Base-by-base conservation (phyloP, 2,113 vertebrate species). In the Ammodytes dubius region DNA sequence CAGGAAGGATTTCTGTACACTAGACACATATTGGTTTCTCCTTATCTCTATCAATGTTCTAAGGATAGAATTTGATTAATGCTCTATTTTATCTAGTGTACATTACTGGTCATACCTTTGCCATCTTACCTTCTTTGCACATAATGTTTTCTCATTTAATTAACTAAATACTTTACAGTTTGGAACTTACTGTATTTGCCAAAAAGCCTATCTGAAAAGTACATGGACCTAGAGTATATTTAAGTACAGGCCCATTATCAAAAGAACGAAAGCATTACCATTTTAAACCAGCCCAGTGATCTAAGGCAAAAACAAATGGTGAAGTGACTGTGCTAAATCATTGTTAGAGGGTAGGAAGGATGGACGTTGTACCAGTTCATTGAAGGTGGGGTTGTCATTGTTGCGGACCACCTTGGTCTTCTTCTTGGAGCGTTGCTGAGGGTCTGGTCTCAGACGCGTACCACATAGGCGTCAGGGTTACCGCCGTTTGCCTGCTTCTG, bases 391-490 rank as follows among this genome's bases (percentile, higher is more conserved):
- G 89, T 96, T 94, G 70, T 94, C 94, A 64, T 94, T 95, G 90
- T 95, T 96, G 73, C 95, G 93, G 88, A 94, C 96, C 59, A 95
- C 92, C 85, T 96, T 95, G 37, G 97, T 97, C 94, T 96, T 97
- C 85, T 86, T 96, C 88, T 89, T 94, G 52, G 85, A 95, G 87
- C 84, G 80, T 87, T 94, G 89, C 27, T 83, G 67, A 70, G 94
- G 95, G 87, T 96, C 95, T 0, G 96, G 95, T 74, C 96, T 90
- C 65, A 98, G 95, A 69, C 92, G 92, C 14, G 96, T 96, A 96
- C 94, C 89, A 95, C 96, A 0, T 97, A 96, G 59, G 96, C 95
- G 42, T 95, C 96, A 15, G 97, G 97, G 73, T 80, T 90, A 5
- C 96, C 96, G 77, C 97, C 96, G 54, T 96, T 97, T 70, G 96